Evolutionary conservation across 2,113 vertebrate species (phyloP).

Genomic region (Coreoperca whiteheadi): DNA sequence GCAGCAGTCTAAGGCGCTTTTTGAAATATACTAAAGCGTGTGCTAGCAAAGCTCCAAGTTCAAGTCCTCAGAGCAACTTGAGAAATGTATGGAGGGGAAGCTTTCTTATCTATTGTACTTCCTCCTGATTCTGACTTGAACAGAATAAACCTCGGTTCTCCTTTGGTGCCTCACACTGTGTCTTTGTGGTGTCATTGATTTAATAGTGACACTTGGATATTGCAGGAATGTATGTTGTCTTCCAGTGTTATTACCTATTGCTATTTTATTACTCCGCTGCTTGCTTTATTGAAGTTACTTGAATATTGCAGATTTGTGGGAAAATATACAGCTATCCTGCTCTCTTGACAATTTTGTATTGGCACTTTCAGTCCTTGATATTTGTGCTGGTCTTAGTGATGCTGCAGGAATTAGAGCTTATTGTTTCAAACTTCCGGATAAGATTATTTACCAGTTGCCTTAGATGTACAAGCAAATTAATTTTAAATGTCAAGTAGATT

Average conservation of each 20-base stretch:
- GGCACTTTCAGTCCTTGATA: background rate
- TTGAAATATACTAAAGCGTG: slow-evolving; percentile 23
- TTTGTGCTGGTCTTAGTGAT: background rate
- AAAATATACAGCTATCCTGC: background rate
- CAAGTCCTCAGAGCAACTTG: background rate
- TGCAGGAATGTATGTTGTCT: slow-evolving; percentile 11
- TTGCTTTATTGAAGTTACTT: slow-evolving; percentile 24
- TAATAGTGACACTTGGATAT: slow-evolving; percentile 13
- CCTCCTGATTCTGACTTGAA: background rate
- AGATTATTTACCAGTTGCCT: background rate
- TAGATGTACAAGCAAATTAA: background rate
- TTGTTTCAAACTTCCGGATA: background rate
- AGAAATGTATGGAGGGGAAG: slow-evolving; percentile 16
- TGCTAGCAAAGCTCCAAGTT: slow-evolving; percentile 6
- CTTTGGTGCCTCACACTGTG: background rate
- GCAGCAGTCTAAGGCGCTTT: slow-evolving; percentile 8
- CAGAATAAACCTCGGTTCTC: background rate
- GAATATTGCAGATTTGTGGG: slow-evolving; percentile 8
- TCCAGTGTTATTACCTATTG: slow-evolving; percentile 12
- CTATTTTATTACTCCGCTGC: background rate
- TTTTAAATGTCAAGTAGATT: background rate
- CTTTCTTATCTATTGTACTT: slow-evolving; percentile 5
- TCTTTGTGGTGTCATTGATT: background rate
- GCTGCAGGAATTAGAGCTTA: background rate
- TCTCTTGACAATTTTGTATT: background rate